These are phyloP conservation scores for Nymphalis polychloros DNA, from an alignment of 2,888 invertebrate species.

Conservation along the genomic window DNA sequence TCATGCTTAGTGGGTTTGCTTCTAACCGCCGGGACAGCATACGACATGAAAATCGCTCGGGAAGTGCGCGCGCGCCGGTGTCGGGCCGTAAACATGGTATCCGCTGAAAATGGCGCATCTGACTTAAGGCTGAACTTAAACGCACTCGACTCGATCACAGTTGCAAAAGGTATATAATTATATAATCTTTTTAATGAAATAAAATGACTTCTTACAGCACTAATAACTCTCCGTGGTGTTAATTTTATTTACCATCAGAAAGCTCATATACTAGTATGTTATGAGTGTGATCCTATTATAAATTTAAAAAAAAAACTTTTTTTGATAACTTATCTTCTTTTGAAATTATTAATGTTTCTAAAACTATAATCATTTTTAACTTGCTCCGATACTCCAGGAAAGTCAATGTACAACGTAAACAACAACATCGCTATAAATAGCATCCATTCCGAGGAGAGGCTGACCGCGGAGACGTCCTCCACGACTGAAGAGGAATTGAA, in stretches of 20 bases:
- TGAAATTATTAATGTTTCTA: no score
- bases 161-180: slow-evolving; percentile 54
- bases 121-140: slow-evolving; percentile 75
- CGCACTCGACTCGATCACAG: slow-evolving; percentile 65
- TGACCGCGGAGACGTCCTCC: slow-evolving; percentile 77
- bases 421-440: slow-evolving; percentile 75
- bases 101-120: slow-evolving; percentile 59
- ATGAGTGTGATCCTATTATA: no score
- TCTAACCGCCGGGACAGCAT: slow-evolving; percentile 85
- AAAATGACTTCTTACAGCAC: no score
- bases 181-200: no score
- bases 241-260: no score
- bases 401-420: slow-evolving; percentile 78
- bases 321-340: no score
- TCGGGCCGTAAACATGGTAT: slow-evolving; percentile 62
- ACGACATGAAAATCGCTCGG: slow-evolving; percentile 83
- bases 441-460: slow-evolving; percentile 81
- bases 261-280: no score
- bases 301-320: no score
- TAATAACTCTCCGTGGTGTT: no score
- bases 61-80: slow-evolving; percentile 62
- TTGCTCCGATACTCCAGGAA: slow-evolving; percentile 52
- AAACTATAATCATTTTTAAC: neutral
- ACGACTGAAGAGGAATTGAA: slow-evolving; percentile 77
- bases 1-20: slow-evolving; percentile 67